A percentile compares a stretch with the other conserved stretches of the same genome.
Evolutionary conservation across 2,113 vertebrate species (phyloP).

Genomic region (Cochlearius cochlearius): DNA sequence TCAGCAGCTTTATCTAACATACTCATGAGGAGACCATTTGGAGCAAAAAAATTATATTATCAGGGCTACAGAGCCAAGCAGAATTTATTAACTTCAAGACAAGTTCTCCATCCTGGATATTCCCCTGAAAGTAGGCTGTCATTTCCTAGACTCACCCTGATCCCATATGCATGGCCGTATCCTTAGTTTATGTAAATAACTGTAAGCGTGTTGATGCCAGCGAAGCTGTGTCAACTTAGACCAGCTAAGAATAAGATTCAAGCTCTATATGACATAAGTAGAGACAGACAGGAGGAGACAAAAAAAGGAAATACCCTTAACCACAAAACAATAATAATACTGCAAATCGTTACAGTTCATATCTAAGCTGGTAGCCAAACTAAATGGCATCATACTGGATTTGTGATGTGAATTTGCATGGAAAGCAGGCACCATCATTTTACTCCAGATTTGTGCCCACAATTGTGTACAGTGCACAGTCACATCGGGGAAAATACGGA

Average conservation of each 20-base stretch:
- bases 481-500: neutral
- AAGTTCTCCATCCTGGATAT: neutral
- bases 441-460: neutral
- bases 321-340: neutral
- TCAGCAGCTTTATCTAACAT: neutral
- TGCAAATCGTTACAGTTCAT: neutral
- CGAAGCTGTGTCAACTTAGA: neutral
- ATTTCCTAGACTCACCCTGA: neutral
- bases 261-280: neutral
- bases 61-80: neutral
- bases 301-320: neutral
- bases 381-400: neutral
- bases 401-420: neutral
- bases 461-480: neutral
- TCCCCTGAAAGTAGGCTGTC: neutral
- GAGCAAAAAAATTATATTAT: neutral
- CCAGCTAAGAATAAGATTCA: neutral
- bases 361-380: neutral
- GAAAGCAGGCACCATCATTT: neutral
- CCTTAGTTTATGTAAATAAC: neutral
- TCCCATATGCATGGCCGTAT: neutral
- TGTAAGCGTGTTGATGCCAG: neutral
- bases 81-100: neutral
- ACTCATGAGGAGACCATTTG: neutral
- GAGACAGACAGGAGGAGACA: neutral